Base-by-base conservation (phyloP, 1,140 invertebrate genomes). In the Diabrotica undecimpunctata region DNA sequence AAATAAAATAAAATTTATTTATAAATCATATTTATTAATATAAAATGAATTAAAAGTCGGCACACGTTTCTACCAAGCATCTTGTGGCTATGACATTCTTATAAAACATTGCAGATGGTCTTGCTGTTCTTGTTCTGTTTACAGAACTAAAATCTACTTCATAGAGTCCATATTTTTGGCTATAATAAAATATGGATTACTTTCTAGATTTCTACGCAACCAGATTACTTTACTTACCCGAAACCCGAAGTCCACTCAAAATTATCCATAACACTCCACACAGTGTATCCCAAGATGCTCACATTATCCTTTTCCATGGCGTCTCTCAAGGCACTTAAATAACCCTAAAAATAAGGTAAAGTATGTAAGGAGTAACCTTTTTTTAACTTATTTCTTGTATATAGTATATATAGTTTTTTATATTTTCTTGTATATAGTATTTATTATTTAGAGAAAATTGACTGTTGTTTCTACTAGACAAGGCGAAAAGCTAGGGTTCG, bases 231-330 rank as follows among this genome's bases (percentile, higher is more conserved):
- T 55, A 57, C 55, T 57, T 36, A 57, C 35, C 25, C 11, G 38
- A 38, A 57, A 37, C 55, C 55, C 5, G 6, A 12, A 37, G 5
- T 61, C 85, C 86, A 88, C 74, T 88, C 86, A 70, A 86, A 86
- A 70, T 87, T 87, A 69, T 89, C 87, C 76, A 87, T 79, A 5
- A 89, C 70, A 7, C 82, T 83, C 87, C 87, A 89, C 5, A 80
- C 80, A 13, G 83, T 84, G 72, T 88, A 89, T 0, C 80, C 84
- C 0, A 72, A 72, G 1, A 80, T 67, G 54, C 79, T 80, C 7
- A 7, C 74, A 67, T 6, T 75, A 11, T 61, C 78, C 0, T 78
- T 75, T 0, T 78, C 73, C 9, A 66, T 68, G 60, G 68, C 77
- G 25, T 62, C 52, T 37, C n/a, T 12, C 11, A 62, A 38, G 11